Evolutionary conservation across 2,113 vertebrate genomes (phyloP).

Genomic region (Xyrauchen texanus): DNA sequence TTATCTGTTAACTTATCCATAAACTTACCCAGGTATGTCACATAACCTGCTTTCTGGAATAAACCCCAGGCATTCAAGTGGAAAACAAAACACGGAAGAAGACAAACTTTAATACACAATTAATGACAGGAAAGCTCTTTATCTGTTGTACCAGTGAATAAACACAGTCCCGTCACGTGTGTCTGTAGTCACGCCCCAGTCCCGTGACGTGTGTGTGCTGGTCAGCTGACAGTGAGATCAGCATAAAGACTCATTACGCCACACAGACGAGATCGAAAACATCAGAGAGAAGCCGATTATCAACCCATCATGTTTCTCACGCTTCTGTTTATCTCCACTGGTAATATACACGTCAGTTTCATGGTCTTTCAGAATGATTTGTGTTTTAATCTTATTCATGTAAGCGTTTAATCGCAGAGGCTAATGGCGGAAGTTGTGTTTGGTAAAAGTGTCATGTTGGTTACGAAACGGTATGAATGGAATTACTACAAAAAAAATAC

Average conservation of each 20-base stretch:
- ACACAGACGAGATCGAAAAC: background rate
- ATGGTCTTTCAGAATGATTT: background rate
- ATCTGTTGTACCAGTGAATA: too few species aligned
- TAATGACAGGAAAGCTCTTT: too few species aligned
- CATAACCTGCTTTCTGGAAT: too few species aligned
- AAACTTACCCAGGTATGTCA: too few species aligned
- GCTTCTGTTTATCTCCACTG: conserved; percentile 72
- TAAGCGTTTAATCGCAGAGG: background rate
- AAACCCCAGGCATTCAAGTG: too few species aligned
- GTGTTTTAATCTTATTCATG: too few species aligned
- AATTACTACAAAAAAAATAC: too few species aligned
- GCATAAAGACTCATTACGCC: conserved; percentile 3
- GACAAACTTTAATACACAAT: too few species aligned
- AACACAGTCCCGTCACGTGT: too few species aligned
- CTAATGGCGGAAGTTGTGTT: background rate
- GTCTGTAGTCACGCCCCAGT: background rate
- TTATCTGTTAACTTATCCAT: too few species aligned
- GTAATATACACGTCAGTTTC: conserved; percentile 54
- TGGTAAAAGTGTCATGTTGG: conserved; percentile 30
- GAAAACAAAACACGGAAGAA: too few species aligned
- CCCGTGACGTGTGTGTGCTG: background rate
- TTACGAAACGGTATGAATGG: too few species aligned
- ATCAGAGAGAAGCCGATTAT: conserved; percentile 24
- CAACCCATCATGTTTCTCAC: conserved; percentile 69
- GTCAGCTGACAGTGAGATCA: conserved; percentile 73